A percentile compares a stretch with the other conserved stretches of the same genome.
Conservation (phyloP, 2,797 vertebrate species). For the Gymnothorax reevesii region DNA sequence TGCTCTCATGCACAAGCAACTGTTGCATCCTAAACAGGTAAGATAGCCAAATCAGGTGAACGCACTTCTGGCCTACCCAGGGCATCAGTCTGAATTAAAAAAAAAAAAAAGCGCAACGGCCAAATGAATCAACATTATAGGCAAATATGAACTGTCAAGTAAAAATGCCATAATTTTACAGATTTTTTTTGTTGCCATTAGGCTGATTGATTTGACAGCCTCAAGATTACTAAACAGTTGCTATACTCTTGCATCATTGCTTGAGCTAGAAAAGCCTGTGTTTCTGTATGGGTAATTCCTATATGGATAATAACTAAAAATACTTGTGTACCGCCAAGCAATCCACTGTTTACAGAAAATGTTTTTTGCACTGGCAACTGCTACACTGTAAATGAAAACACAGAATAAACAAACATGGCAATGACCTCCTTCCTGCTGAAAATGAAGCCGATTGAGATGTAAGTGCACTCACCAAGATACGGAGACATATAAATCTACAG, state of each 20-base stretch:
- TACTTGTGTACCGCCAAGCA: not conserved
- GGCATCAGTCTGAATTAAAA: not conserved
- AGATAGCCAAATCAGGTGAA: not conserved
- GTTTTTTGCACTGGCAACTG: not conserved
- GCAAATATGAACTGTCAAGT: not conserved
- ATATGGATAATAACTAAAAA: not conserved
- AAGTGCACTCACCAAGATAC: not conserved
- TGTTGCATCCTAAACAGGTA: not conserved
- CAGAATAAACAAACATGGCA: not conserved
- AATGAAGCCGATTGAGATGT: not conserved
- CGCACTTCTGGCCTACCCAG: not conserved
- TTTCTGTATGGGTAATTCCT: not conserved
- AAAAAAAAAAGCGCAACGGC: not conserved
- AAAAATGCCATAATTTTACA: not conserved
- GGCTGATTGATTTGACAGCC: not conserved
- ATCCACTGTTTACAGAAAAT: not conserved
- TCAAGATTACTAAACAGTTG: not conserved
- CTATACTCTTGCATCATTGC: not conserved
- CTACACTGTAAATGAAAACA: conserved; percentile 1
- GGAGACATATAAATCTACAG: not conserved
- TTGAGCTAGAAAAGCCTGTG: not conserved
- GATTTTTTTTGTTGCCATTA: not conserved
- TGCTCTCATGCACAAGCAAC: not conserved
- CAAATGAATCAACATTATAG: not conserved
- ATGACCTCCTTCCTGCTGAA: not conserved